Percentiles rank a stretch among this genome's conserved stretches.
Evolutionary conservation across 1,140 invertebrate genomes (phyloP).

Genomic region (Gryllus bimaculatus): DNA sequence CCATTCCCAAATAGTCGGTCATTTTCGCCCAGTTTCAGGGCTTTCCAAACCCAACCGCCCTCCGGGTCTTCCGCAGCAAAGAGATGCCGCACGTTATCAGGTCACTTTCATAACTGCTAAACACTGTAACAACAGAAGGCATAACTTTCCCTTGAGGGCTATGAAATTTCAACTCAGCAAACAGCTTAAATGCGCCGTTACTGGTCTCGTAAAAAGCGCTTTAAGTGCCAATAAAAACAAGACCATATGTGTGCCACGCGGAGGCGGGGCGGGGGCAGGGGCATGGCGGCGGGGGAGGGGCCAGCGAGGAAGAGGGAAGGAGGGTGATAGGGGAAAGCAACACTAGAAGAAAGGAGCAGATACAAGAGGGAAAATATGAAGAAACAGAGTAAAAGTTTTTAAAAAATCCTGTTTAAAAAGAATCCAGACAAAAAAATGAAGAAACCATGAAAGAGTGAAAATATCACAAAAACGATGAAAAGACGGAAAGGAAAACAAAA

Average conservation of each 20-base stretch:
- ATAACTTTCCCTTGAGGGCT: constrained; percentile 3
- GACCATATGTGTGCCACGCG: not conserved
- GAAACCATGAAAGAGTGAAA: not conserved
- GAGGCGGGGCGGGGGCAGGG: not conserved
- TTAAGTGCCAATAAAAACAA: constrained; percentile 15
- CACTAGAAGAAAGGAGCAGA: not conserved
- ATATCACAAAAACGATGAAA: too few species aligned
- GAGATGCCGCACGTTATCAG: not conserved
- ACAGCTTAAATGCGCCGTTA: constrained; percentile 6
- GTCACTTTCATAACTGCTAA: constrained; percentile 4
- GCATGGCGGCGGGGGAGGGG: not conserved
- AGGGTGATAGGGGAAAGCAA: not conserved
- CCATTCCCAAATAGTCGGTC: too few species aligned
- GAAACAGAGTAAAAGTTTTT: not conserved
- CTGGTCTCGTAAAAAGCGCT: constrained; percentile 12
- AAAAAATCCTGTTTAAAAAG: not conserved
- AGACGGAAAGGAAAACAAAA: not conserved
- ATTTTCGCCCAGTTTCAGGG: too few species aligned
- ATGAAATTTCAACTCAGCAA: constrained; percentile 7
- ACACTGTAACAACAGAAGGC: constrained; percentile 3
- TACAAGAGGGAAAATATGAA: not conserved
- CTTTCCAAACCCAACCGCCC: not conserved
- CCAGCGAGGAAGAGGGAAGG: not conserved
- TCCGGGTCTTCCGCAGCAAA: not conserved
- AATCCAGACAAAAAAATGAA: not conserved